A percentile compares a stretch with the other conserved stretches of the same genome.
These are phyloP conservation scores for Rhodophaea formosa DNA, from an alignment of 2,888 invertebrate genomes.

Conservation along the genomic window DNA sequence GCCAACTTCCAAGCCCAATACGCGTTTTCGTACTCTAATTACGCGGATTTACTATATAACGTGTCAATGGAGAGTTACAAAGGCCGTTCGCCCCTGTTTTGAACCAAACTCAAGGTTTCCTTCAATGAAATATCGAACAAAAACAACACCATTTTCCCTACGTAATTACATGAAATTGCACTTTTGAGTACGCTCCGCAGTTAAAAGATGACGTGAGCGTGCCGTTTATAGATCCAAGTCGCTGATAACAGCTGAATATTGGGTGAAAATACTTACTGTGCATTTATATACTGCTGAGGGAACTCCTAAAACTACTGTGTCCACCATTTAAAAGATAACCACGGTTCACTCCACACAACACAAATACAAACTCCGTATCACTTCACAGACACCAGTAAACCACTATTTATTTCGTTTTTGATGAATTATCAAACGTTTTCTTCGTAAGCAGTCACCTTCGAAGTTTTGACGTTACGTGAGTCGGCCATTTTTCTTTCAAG, in stretches of 20 bases:
- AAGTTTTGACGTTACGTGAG: constrained; percentile 69
- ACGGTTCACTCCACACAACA: constrained; percentile 37
- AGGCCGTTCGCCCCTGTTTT: constrained; percentile 6
- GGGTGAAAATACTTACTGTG: constrained; percentile 58
- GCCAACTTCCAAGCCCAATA: constrained; percentile 12
- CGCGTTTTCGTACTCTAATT: constrained; percentile 20
- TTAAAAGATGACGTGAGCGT: constrained; percentile 2
- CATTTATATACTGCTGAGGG: constrained; percentile 58
- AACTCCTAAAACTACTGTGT: constrained; percentile 40
- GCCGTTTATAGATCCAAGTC: constrained; percentile 12
- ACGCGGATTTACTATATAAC: constrained; percentile 18
- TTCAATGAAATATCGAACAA: background rate
- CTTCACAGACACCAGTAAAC: constrained; percentile 46
- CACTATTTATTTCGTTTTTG: constrained; percentile 40
- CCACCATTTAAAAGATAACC: constrained; percentile 44
- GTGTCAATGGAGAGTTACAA: constrained; percentile 11
- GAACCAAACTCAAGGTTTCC: constrained; percentile 12
- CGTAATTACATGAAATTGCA: constrained; percentile 13
- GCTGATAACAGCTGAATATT: constrained; percentile 17
- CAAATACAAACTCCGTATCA: constrained; percentile 40
- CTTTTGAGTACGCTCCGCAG: background rate
- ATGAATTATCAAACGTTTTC: constrained; percentile 61
- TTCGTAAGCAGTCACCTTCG: constrained; percentile 52
- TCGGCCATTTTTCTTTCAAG: constrained; percentile 72
- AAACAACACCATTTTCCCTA: constrained; percentile 4